Evolutionary conservation across 2,113 vertebrate species (phyloP), one percentile per base, ranked within the genome.

Genomic region (Sebastes schlegelii): DNA sequence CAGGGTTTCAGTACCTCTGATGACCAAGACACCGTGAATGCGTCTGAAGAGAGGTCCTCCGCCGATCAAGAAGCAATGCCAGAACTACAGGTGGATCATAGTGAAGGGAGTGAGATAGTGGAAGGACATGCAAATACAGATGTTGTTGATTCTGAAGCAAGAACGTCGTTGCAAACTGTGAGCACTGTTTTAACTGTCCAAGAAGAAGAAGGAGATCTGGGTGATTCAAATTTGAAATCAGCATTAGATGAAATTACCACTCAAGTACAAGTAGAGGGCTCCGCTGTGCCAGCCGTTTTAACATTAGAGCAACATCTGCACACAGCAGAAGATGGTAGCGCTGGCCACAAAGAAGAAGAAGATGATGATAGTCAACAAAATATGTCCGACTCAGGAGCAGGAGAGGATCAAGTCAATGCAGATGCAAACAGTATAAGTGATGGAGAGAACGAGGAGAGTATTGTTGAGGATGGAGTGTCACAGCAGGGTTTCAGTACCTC

Each of bases 1-100:
- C n/a, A n/a, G n/a, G n/a, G n/a, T n/a, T n/a, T n/a, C n/a, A n/a
- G n/a, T n/a, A n/a, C n/a, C n/a, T n/a, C n/a, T n/a, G n/a, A n/a
- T n/a, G n/a, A n/a, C n/a, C n/a, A n/a, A 11, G 42, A 74, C 3
- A 65, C 12, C 26, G 5, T 13, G 5, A 26, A 34, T 78, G 63
- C 43, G 16, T 68, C 48, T 64, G 21, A 73, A 43, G 80, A 80
- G 49, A 54, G 4, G 19, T 55, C 26, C 6, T 52, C 26, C 34
- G 12, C 40, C 60, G 51, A 73, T 16, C 55, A 45, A 19, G 40
- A 55, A 11, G 26, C 23, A 69, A 16, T 48, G 9, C 6, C 52
- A 45, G 57, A 80, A 26, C 10, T 2, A 23, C 43, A 65, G n/a
- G 16, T 55, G 26, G 48, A 66, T 34, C 10, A 40, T 12, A 48